These are phyloP conservation scores for Adelphocoris suturalis DNA, from an alignment of 2,888 invertebrate genomes.

Conservation along the genomic window DNA sequence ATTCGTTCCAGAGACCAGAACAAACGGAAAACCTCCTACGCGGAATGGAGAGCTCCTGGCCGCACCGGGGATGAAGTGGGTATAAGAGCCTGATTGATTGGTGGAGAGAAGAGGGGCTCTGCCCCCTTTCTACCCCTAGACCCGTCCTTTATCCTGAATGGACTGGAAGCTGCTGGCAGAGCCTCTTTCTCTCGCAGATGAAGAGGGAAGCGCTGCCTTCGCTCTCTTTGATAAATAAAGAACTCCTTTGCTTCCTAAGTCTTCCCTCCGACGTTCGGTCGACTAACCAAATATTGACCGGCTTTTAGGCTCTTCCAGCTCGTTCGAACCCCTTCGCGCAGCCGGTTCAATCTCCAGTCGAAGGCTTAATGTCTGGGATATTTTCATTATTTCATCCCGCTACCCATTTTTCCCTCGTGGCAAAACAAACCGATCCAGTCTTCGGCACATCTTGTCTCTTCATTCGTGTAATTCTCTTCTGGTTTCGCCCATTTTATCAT, in stretches of 20 bases:
- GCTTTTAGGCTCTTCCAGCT: conserved; percentile 49
- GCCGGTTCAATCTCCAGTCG: not conserved
- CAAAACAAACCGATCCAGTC: not conserved
- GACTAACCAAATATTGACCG: conserved; percentile 64
- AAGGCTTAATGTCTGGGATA: conserved; percentile 6
- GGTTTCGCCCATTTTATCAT: too few relatives aligned
- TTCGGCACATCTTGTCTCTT: not conserved
- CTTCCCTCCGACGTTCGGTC: conserved; percentile 27
- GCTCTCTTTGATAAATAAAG: conserved; percentile 21
- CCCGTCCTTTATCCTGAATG: not conserved
- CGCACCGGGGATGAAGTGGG: conserved; percentile 29
- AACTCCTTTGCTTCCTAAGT: not conserved
- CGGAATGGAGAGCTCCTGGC: not conserved
- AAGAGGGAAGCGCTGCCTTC: not conserved
- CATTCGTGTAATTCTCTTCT: too few relatives aligned
- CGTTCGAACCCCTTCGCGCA: not conserved
- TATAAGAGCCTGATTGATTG: conserved; percentile 47
- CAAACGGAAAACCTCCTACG: not conserved
- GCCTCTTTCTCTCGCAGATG: not conserved
- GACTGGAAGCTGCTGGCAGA: not conserved
- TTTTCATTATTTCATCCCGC: not conserved
- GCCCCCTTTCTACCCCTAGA: too few relatives aligned
- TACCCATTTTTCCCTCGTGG: not conserved
- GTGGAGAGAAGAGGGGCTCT: conserved; percentile 3
- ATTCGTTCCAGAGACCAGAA: not conserved